These are phyloP conservation scores for Chelonia mydas DNA, from an alignment of 2,797 vertebrate genomes.

Conservation along the genomic window DNA sequence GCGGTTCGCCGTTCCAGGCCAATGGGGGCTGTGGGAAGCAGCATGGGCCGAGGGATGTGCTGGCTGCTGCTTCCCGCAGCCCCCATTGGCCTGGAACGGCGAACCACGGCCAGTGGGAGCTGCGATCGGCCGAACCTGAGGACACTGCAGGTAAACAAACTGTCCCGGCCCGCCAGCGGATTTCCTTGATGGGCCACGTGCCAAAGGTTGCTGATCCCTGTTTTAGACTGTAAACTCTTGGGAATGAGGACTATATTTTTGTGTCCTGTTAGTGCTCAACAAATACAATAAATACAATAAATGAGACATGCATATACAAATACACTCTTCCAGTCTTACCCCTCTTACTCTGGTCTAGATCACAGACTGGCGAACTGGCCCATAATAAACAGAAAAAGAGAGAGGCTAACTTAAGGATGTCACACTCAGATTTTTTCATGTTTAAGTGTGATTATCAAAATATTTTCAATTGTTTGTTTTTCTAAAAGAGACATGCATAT, in stretches of 20 bases:
- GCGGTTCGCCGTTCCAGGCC: too few relatives aligned
- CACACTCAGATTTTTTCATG: neutral
- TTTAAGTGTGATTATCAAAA: neutral
- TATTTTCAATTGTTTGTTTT: neutral
- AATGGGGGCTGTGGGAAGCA: too few relatives aligned
- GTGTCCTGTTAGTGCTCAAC: neutral
- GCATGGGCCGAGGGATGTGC: too few relatives aligned
- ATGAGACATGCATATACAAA: neutral
- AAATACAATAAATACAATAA: neutral
- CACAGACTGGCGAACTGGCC: neutral
- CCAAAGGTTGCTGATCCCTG: too few relatives aligned
- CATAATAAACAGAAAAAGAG: neutral
- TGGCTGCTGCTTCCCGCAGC: too few relatives aligned
- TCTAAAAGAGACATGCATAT: neutral
- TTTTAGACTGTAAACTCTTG: neutral
- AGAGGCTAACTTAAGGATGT: neutral
- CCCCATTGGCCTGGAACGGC: too few relatives aligned
- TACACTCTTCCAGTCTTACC: neutral
- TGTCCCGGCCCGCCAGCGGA: too few relatives aligned
- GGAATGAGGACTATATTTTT: neutral
- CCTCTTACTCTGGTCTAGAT: neutral
- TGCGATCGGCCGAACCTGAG: too few relatives aligned
- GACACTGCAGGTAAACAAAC: too few relatives aligned
- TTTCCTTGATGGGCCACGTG: too few relatives aligned
- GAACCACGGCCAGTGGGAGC: too few relatives aligned